Evolutionary conservation across 53 echinoderm and acorn worm genomes (phyloP), one percentile per base, ranked within the genome.

Genomic region (Astropecten irregularis): DNA sequence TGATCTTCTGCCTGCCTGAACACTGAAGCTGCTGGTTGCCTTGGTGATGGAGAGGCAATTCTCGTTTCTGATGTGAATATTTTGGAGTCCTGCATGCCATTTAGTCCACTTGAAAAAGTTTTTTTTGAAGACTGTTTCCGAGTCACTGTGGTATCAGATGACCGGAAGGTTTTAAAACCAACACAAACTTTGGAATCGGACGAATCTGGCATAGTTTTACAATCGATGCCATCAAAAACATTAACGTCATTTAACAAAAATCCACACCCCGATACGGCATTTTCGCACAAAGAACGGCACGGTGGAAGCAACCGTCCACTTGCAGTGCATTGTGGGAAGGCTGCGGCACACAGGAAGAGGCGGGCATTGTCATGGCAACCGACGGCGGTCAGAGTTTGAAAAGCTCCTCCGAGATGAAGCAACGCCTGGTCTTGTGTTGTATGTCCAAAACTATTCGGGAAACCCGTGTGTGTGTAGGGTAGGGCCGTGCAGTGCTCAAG

Each of bases 261-360:
- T 16, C 83, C 53, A 14, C 83, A 83, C 36, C 10, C 25, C 35
- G 27, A 21, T 20, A 68, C 20, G 66, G 68, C 68, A 16, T 27
- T 33, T 27, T 83, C 67, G 40, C 83, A 83, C 36, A 83, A 30
- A 29, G 51, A 21, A 2, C 68, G 83, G 20, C 83, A 83, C 10
- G 68, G 83, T 0, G 68, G 83, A 21, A 83, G 83, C 38, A 83
- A 50, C 49, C 19, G 19, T 50, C 83, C 83, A n/a, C 9, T 38
- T 1, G 50, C 32, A 22, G 61, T 79, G 68, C 83, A 83, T 29
- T 27, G 68, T 31, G 83, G 83, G 66, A 83, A 68, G 68, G 68
- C 67, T 1, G 83, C 83, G 25, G 83, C 83, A 23, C 83, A 83
- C 53, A 83, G 53, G 20, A 83, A 68, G 37, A 83, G 83, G 16